phyloP scores from a whole-genome alignment of 2,113 vertebrate species.

The Cromileptes altivelis region DNA sequence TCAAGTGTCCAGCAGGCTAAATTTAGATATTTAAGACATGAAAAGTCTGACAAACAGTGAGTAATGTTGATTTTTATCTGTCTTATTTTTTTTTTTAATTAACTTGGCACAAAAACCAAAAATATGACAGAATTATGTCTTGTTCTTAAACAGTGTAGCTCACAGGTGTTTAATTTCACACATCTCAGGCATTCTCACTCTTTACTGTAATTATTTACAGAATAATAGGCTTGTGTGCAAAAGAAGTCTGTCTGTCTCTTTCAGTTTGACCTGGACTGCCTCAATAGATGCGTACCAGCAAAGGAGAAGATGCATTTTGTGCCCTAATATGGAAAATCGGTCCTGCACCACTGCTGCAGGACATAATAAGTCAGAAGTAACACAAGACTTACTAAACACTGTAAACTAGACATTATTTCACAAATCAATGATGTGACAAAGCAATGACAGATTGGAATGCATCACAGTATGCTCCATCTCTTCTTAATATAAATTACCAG shows the following conservation, averaged over 20 bases:
- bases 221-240: not conserved
- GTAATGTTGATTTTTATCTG: not conserved
- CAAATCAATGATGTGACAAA: not conserved
- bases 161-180: not conserved
- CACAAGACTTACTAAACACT: not conserved
- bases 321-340: not conserved
- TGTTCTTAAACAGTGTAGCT: not conserved
- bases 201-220: not conserved
- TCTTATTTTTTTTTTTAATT: not conserved
- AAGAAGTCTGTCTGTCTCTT: not conserved
- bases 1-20: not conserved
- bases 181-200: not conserved
- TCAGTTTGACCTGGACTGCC: not conserved
- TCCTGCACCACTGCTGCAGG: not conserved
- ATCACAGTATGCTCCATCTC: not conserved
- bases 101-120: not conserved
- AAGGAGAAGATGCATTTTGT: not conserved
- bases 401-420: not conserved
- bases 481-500: not conserved
- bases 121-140: not conserved
- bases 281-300: not conserved
- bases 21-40: not conserved
- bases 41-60: not conserved
- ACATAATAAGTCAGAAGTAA: not conserved
- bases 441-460: not conserved